Evolutionary conservation across 1,140 invertebrate genomes (phyloP), one percentile per base, ranked within the genome.

Genomic region (Cepaea nemoralis): DNA sequence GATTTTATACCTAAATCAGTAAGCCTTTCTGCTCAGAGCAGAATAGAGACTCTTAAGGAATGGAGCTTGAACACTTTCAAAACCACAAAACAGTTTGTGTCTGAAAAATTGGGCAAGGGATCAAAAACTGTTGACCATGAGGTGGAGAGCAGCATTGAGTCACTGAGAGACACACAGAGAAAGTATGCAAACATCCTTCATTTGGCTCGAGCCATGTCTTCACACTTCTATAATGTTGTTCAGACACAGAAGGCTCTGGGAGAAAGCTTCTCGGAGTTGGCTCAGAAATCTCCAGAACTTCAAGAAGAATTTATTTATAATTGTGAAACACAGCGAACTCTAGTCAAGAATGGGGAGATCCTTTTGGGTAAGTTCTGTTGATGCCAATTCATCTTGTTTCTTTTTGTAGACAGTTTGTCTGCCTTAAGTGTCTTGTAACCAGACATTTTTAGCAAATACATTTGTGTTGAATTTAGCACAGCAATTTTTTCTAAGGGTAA

Each of bases 1-100:
- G 88, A 87, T 77, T 88, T 89, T 82, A 84, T 89, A 55, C 88
- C 88, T 0, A 89, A 86, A 63, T 75, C 84, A 14, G 84, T 91
- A 45, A 85, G 86, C 69, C 86, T 87, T 27, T 66, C 86, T 37
- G 88, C 86, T 69, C 85, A 87, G 42, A 87, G 89, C 33, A 92
- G 90, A 87, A 84, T 99, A 89, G 97, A 98, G 90, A 94, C 95
- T 50, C 93, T 99, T 59, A 97, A 96, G 90, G 97, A 96, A 88
- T 99, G 98, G 98, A 96, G 97, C 88, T 96, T 98, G 88, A 98
- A 97, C 78, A 98, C 97, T 0, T 99, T 98, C 89, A 99, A 99
- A 92, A 99, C 97, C 89, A 98, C 97, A 0, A 96, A 96, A 85
- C 97, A 99, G 91, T 93, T 98, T 66, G 95, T 99, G 91, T 96